phyloP scores from a whole-genome alignment of 2,797 vertebrate genomes.

The Sebastes aleutianus region DNA sequence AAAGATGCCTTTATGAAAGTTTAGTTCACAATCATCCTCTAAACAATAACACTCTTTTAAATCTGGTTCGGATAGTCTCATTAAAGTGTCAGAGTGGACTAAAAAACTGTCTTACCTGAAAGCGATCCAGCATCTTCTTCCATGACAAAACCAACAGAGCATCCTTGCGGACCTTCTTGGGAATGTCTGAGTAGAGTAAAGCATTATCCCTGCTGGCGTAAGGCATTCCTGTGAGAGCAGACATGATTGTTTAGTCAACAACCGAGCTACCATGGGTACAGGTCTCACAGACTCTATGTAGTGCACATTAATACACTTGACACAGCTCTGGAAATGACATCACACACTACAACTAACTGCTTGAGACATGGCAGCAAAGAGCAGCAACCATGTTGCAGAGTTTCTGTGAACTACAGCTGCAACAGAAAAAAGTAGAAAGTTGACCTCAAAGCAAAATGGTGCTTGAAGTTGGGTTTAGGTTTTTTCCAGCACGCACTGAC shows the following conservation, averaged over 20 bases:
- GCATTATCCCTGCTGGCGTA: conserved; percentile 94
- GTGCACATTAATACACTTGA: not conserved
- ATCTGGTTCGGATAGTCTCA: not conserved
- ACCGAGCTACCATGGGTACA: not conserved
- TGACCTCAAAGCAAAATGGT: not conserved
- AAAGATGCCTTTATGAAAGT: not conserved
- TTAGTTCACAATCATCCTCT: not conserved
- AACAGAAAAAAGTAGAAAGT: not conserved
- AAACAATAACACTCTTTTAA: not conserved
- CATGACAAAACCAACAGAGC: conserved; percentile 91
- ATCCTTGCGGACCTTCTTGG: conserved; percentile 93
- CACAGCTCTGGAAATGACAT: not conserved
- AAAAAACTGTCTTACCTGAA: conserved; percentile 79
- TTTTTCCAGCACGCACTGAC: conserved; percentile 9
- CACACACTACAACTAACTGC: not conserved
- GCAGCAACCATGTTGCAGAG: not conserved
- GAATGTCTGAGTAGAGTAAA: conserved; percentile 95
- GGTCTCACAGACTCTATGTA: not conserved
- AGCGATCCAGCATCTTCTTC: conserved; percentile 95
- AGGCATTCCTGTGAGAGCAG: conserved; percentile 87
- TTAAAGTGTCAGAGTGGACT: not conserved
- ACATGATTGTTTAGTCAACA: not conserved
- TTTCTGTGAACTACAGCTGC: not conserved
- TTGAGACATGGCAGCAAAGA: not conserved
- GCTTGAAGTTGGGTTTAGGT: not conserved